Conservation (phyloP, 2,888 invertebrate genomes). For the Melieria crassipennis region DNA sequence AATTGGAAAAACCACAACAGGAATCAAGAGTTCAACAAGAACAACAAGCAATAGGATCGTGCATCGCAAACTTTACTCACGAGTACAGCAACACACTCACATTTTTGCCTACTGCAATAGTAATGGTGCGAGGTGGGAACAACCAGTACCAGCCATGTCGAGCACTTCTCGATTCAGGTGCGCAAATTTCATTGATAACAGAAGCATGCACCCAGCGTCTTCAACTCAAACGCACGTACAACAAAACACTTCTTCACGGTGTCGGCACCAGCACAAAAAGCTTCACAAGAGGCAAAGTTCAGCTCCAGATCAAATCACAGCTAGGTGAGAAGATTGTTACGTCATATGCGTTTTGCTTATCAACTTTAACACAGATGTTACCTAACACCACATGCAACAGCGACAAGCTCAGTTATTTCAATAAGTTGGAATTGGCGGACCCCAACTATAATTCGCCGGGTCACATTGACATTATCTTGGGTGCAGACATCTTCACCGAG, state of each 20-base stretch:
- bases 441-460: conserved; percentile 14
- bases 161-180: conserved; percentile 36
- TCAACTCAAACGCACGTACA: conserved; percentile 23
- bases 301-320: conserved; percentile 10
- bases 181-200: conserved; percentile 32
- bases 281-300: conserved; percentile 31
- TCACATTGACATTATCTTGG: conserved; percentile 30
- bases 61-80: conserved; percentile 2
- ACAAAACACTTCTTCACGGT: conserved; percentile 35
- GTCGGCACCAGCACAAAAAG: conserved; percentile 24
- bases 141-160: conserved; percentile 31
- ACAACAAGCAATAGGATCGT: conserved; percentile 2
- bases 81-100: conserved; percentile 1
- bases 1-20: not conserved
- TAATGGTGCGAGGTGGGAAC: conserved; percentile 16
- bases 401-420: conserved; percentile 23
- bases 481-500: conserved; percentile 21
- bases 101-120: conserved; percentile 24
- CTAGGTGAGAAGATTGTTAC: not conserved
- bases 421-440: conserved; percentile 31
- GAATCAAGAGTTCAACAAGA: not conserved
- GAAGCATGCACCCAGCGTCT: conserved; percentile 36
- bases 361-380: conserved; percentile 30
- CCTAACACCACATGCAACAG: conserved; percentile 14
- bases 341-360: conserved; percentile 30